Evolutionary conservation across 2,888 invertebrate genomes (phyloP).

Genomic region (Steinernema hermaphroditum): DNA sequence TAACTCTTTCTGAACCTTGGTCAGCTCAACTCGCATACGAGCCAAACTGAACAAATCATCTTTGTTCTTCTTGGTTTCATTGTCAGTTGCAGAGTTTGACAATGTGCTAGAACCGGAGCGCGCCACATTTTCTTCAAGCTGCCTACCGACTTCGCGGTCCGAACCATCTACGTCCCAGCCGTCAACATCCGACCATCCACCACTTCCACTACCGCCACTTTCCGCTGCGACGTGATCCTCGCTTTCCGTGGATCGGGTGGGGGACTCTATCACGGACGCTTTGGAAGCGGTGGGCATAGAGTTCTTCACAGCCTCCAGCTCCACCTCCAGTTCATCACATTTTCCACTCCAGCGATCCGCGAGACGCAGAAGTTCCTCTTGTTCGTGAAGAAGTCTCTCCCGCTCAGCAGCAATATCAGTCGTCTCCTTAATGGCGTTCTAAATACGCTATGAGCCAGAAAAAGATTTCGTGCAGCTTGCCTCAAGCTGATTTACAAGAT

Average conservation of each 20-base stretch:
- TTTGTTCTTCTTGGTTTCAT: neutral
- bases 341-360: neutral
- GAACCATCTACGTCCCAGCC: constrained; percentile 22
- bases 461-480: too few species aligned
- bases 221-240: neutral
- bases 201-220: constrained; percentile 18
- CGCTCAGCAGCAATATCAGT: too few species aligned
- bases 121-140: neutral
- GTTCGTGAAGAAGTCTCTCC: too few species aligned
- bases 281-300: neutral
- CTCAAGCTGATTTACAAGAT: too few species aligned
- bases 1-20: neutral
- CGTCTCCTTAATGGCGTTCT: too few species aligned
- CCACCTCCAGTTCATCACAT: neutral
- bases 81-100: neutral
- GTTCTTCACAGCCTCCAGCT: neutral
- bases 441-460: too few species aligned
- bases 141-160: neutral
- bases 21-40: neutral
- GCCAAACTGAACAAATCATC: neutral
- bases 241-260: neutral
- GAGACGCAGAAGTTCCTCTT: too few species aligned
- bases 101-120: neutral
- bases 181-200: constrained; percentile 22
- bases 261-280: neutral